Base-by-base conservation (phyloP, 2,888 invertebrate species). In the Myopa tessellatipennis region DNA sequence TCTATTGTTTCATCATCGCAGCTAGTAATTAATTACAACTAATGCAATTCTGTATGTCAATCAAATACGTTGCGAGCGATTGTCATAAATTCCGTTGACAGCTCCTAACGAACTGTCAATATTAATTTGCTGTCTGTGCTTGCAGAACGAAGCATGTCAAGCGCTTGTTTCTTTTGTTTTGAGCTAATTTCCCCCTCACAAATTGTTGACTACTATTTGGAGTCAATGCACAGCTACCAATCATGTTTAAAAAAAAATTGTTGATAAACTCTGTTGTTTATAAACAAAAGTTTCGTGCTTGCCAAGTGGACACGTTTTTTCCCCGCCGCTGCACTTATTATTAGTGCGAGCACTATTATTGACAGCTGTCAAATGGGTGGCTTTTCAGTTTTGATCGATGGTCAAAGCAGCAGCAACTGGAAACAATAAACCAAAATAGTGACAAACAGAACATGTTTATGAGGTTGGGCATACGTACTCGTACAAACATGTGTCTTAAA, bases 41-140 rank as follows among this genome's bases (percentile, higher is more conserved):
- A 73, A 73, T 73, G 73, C 61, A 73, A 73, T 73, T 73, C 55
- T 74, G 58, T 38, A 16, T 68, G 18, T 68, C 74, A 74, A 67
- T 67, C 74, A 55, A 55, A 34, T 16, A 5, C 65, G 50, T 38
- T 18, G 65, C 52, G 18, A 52, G 38, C 61, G 58, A 67, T 55
- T 67, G 74, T 67, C 74, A 74, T 74, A 67, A 74, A 74, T 74
- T 67, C 74, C 34, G n/a, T 26, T 73, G 73, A 73, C 73, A 73
- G 38, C 60, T 73, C 73, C 60, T 61, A 61, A 12, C 38, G 63
- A 73, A 58, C 67, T 74, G 74, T 74, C 74, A 74, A 52, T 58
- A 52, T 67, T 67, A 40, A 74, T 67, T 67, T 65, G 52, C 38
- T 52, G 52, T 38, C 16, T 67, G 34, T 10, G 67, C 36, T 36